Evolutionary conservation across 2,888 invertebrate genomes (phyloP).

Genomic region (Lobophora halterata): DNA sequence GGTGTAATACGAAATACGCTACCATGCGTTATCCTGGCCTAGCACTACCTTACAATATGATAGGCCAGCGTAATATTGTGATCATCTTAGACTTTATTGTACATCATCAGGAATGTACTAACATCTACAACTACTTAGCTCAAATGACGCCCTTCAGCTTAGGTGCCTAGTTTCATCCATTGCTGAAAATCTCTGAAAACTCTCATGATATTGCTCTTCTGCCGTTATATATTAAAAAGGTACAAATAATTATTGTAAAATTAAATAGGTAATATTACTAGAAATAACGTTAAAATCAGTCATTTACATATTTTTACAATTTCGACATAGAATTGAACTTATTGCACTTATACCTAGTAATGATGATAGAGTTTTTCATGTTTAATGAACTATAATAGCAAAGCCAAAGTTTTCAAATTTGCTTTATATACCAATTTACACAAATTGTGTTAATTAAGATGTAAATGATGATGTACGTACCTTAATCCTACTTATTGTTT

Average conservation of each 20-base stretch:
- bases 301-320: slow-evolving; percentile 60
- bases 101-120: slow-evolving; percentile 77
- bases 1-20: slow-evolving; percentile 72
- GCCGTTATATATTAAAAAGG: slow-evolving; percentile 9
- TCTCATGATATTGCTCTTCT: slow-evolving; percentile 12
- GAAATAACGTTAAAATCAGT: slow-evolving; percentile 68
- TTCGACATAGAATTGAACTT: slow-evolving; percentile 36
- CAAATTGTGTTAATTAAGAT: slow-evolving; percentile 5
- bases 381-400: not conserved
- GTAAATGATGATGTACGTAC: slow-evolving; percentile 13
- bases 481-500: slow-evolving; percentile 19
- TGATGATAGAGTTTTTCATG: slow-evolving; percentile 7
- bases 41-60: slow-evolving; percentile 40
- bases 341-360: slow-evolving; percentile 35
- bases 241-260: slow-evolving; percentile 44
- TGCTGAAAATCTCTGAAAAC: slow-evolving; percentile 4
- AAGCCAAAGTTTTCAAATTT: slow-evolving; percentile 1
- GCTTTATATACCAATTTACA: slow-evolving; percentile 5
- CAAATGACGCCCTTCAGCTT: slow-evolving; percentile 33
- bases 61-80: slow-evolving; percentile 53
- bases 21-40: slow-evolving; percentile 50
- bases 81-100: slow-evolving; percentile 59
- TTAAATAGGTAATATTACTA: slow-evolving; percentile 66
- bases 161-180: slow-evolving; percentile 2
- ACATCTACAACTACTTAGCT: slow-evolving; percentile 59